Evolutionary conservation across 1,140 invertebrate genomes (phyloP), one percentile per base, ranked within the genome.

Genomic region (Plectus sambesii): DNA sequence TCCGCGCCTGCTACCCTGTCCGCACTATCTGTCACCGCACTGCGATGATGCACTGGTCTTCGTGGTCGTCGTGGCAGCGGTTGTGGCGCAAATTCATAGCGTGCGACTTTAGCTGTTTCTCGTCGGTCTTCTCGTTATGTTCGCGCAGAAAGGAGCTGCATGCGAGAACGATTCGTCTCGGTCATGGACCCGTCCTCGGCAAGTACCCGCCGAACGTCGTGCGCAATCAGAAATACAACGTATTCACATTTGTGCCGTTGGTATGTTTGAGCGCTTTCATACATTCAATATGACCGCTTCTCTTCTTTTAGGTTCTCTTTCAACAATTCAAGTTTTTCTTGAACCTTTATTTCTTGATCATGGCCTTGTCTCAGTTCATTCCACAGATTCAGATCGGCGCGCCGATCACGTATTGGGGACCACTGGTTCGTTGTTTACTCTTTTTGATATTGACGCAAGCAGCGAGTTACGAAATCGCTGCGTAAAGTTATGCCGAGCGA

Each of bases 301-400:
- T 50, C 57, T 51, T 51, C 56, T 76, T 75, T 24, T 61, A 84
- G 82, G 82, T 85, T 36, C 76, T 99, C 37, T 98, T 84, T 76
- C 87, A 98, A 73, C 94, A 99, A 72, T 99, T 99, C 73, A 88
- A 90, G 65, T 94, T 97, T 72, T 99, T 99, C 72, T 76, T 99
- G 38, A 99, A 99, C 75, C 71, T 99, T 6, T 98, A 97, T 66
- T 99, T 99, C 73, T 75, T 99, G 36, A 76, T 97, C 33, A 98
- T 99, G 92, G 92, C 94, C 2, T 78, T 83, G 20, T 89, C 87
- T 63, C 94, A 99, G 70, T 97, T 99, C 69, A 86, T 98, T 69
- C 87, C 88, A 25, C 86, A 87, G 58, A 83, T 98, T 53, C 78
- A 85, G 62, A 92, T 98, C 69, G 92, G 93, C 5, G 93, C 93